Percentiles rank a stretch among this genome's conserved stretches.
Evolutionary conservation across 2,113 vertebrate genomes (phyloP).

Genomic region (Dasypus novemcinctus): DNA sequence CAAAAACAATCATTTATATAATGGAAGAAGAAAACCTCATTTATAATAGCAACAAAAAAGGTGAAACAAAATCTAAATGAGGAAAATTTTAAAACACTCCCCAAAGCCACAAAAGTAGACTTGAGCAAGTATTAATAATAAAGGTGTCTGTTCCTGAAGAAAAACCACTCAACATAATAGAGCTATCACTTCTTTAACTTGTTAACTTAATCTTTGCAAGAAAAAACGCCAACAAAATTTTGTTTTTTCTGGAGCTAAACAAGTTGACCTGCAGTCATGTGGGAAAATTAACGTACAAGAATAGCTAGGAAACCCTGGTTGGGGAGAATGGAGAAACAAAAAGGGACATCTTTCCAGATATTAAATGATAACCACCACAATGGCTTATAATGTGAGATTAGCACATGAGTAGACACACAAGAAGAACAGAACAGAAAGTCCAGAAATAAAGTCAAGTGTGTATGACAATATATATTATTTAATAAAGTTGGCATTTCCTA

Average conservation of each 20-base stretch:
- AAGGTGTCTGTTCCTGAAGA: not conserved
- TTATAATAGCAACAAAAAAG: not conserved
- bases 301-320: not conserved
- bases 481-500: not conserved
- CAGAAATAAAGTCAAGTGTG: not conserved
- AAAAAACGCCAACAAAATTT: conserved; percentile 9
- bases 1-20: not conserved
- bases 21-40: not conserved
- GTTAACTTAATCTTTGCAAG: not conserved
- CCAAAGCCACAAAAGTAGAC: not conserved
- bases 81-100: not conserved
- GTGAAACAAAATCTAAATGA: not conserved
- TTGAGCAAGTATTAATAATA: not conserved
- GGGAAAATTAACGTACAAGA: not conserved
- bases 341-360: not conserved
- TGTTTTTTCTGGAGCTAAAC: conserved; percentile 1
- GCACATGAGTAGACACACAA: not conserved
- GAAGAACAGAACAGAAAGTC: not conserved
- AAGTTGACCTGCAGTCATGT: conserved; percentile 20
- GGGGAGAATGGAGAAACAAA: not conserved
- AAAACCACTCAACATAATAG: not conserved
- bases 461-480: not conserved
- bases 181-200: not conserved
- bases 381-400: not conserved
- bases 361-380: rapidly evolving